Base-by-base conservation (phyloP, 2,888 invertebrate species). In the Apotomis capreana region DNA sequence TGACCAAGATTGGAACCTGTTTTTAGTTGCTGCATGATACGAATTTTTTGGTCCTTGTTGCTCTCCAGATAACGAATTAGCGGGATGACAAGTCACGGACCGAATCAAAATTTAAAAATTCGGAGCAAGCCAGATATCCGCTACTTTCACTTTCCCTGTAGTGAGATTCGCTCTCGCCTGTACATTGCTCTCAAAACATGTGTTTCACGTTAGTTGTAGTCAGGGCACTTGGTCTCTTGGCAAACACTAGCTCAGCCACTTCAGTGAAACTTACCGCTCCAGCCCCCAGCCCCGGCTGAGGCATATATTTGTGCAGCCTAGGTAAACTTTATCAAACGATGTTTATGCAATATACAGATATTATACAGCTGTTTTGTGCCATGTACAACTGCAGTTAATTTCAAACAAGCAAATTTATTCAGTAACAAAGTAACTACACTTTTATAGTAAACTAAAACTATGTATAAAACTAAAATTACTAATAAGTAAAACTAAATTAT, bases 231-330 rank as follows among this genome's bases (percentile, higher is more conserved):
- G 80, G 81, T 80, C 79, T 79, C 79, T 79, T 76, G 75, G 78
- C 80, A 86, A 85, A 85, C 81, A 83, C 75, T 67, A 73, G 79
- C 81, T 83, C 82, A 78, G 79, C 78, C 79, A 79, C 80, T 84
- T 83, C 76, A 81, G 80, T 81, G 78, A 79, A 83, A 83, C 83
- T 81, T 81, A 75, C 76, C 78, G 67, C 69, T 68, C 69, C 68
- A 73, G 74, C 64, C 61, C 70, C 69, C 68, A 73, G 74, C 64
- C 61, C 70, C 75, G 74, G 63, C 62, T 6, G 67, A 65, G 55
- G 60, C 49, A 65, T 65, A 60, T 70, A 60, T 71, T 60, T 67
- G 67, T 69, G 62, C 61, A 64, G 61, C 51, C 64, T 70, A 59
- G 59, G 67, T 57, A 67, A 71, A 71, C 71, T 40, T n/a, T 62